Evolutionary conservation across 2,888 invertebrate genomes (phyloP).

Genomic region (Acrobasis repandana): DNA sequence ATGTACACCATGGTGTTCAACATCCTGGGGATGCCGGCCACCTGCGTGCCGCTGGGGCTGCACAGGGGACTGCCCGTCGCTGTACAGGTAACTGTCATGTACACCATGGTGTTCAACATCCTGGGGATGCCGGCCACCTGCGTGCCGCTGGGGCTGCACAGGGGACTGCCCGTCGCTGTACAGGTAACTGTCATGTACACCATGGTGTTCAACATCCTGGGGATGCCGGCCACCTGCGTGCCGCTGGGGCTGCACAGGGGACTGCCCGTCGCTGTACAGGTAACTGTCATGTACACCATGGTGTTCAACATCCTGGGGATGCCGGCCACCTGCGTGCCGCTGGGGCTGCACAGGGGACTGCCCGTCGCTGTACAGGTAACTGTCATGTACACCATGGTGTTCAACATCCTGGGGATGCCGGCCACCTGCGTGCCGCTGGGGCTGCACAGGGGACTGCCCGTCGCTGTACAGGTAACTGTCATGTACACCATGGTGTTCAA

Average conservation of each 20-base stretch:
- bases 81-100: constrained; percentile 86
- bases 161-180: constrained; percentile 87
- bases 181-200: constrained; percentile 87
- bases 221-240: constrained; percentile 89
- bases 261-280: constrained; percentile 90
- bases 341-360: constrained; percentile 84
- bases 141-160: constrained; percentile 87
- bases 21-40: constrained; percentile 89
- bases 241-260: constrained; percentile 86
- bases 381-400: constrained; percentile 85
- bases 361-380: constrained; percentile 90
- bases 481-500: constrained; percentile 87
- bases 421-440: constrained; percentile 91
- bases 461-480: constrained; percentile 88
- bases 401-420: constrained; percentile 89
- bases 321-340: constrained; percentile 90
- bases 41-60: constrained; percentile 88
- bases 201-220: constrained; percentile 87
- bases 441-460: constrained; percentile 84
- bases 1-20: constrained; percentile 87
- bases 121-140: constrained; percentile 90
- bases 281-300: constrained; percentile 84
- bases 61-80: constrained; percentile 87
- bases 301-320: constrained; percentile 88
- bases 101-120: constrained; percentile 87